These are phyloP conservation scores for Mus spretus DNA, from an alignment of 2,797 vertebrate species.

Conservation along the genomic window DNA sequence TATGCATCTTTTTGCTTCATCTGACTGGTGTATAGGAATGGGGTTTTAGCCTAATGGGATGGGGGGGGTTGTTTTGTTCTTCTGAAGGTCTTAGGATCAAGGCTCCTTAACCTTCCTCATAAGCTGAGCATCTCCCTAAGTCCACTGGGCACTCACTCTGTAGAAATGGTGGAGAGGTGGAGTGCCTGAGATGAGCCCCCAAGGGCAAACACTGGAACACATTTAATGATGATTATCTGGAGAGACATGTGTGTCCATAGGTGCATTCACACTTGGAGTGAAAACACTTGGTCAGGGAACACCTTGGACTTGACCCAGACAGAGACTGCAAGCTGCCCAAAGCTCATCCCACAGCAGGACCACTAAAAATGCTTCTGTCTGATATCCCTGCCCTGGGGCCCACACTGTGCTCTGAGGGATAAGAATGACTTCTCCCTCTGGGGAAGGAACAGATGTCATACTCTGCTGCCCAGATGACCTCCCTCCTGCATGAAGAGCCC, in stretches of 20 bases:
- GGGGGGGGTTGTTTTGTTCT: not conserved
- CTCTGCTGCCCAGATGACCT: not conserved
- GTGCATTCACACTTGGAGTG: not conserved
- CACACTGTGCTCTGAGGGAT: not conserved
- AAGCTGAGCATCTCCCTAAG: fast-evolving
- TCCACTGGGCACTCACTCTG: not conserved
- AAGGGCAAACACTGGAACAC: not conserved
- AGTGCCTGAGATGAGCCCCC: not conserved
- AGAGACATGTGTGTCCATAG: not conserved
- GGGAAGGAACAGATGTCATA: too few relatives aligned
- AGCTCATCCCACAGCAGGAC: not conserved
- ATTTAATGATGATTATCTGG: not conserved
- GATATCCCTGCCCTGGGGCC: not conserved
- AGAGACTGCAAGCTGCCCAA: not conserved
- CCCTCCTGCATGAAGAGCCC: not conserved
- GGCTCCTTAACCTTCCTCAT: too few relatives aligned
- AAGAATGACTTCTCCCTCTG: not conserved
- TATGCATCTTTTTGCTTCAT: not conserved
- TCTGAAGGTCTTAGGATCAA: not conserved
- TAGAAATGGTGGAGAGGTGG: not conserved
- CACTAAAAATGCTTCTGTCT: not conserved
- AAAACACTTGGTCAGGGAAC: not conserved
- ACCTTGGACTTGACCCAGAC: not conserved
- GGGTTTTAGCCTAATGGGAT: not conserved
- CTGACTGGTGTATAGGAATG: not conserved